A percentile compares a stretch with the other conserved stretches of the same genome.
These are phyloP conservation scores for Tachina lurida DNA, from an alignment of 2,888 invertebrate species.

Conservation along the genomic window DNA sequence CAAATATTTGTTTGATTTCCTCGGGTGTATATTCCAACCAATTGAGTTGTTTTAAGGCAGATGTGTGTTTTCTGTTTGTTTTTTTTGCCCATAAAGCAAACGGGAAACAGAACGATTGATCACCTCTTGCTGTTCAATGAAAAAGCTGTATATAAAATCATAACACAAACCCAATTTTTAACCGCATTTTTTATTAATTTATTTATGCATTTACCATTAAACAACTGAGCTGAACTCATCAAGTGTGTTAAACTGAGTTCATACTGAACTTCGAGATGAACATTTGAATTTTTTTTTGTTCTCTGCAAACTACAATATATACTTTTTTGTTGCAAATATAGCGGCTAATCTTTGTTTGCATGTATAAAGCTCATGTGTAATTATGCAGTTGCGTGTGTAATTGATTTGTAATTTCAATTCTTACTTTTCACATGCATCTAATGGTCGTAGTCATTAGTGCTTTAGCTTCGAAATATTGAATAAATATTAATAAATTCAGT, in stretches of 20 bases:
- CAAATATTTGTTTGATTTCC: background rate
- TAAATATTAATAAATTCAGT: too few species aligned
- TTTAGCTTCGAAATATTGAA: too few species aligned
- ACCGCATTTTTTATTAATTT: constrained; percentile 7
- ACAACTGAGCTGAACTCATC: constrained; percentile 14
- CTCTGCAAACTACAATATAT: background rate
- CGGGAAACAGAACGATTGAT: constrained; percentile 49
- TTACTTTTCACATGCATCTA: background rate
- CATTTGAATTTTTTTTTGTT: background rate
- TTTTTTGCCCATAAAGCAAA: constrained; percentile 9
- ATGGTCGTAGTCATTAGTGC: too few species aligned
- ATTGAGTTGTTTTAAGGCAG: constrained; percentile 27
- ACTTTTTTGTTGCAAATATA: background rate
- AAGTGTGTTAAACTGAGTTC: background rate
- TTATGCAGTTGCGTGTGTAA: too few species aligned
- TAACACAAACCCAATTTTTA: constrained; percentile 44
- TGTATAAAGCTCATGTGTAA: too few species aligned
- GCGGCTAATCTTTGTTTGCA: background rate
- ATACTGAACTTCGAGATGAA: constrained; percentile 3
- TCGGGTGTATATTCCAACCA: background rate
- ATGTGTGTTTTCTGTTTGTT: constrained; percentile 7
- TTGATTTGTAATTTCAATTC: background rate
- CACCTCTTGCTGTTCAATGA: constrained; percentile 58
- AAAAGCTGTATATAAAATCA: constrained; percentile 31
- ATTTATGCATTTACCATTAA: background rate